A percentile compares a stretch with the other conserved stretches of the same genome.
These are phyloP conservation scores for Drosophila kanapiae DNA, from an alignment of 1,140 invertebrate species.

Conservation along the genomic window DNA sequence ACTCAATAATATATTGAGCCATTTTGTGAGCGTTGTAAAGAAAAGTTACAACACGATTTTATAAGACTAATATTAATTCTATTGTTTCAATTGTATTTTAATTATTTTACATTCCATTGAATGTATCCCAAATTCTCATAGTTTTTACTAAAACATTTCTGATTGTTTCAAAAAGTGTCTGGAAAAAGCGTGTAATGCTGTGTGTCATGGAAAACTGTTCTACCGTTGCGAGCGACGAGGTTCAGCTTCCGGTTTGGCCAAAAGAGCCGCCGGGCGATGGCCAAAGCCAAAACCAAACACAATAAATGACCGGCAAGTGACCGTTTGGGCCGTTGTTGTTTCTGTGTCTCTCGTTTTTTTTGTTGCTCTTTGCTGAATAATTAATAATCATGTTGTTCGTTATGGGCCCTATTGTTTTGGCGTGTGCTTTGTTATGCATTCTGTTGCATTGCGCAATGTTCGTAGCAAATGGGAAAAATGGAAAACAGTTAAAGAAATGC, in stretches of 20 bases:
- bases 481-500: constrained; percentile 48
- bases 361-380: constrained; percentile 65
- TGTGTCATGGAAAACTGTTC: constrained; percentile 53
- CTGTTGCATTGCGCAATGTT: constrained; percentile 77
- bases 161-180: too few relatives aligned
- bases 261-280: constrained; percentile 29
- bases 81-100: background rate
- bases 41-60: too few relatives aligned
- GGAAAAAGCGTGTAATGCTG: constrained; percentile 9
- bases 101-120: too few relatives aligned
- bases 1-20: background rate
- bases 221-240: constrained; percentile 41
- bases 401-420: constrained; percentile 71
- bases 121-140: background rate
- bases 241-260: constrained; percentile 66
- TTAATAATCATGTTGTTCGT: constrained; percentile 75
- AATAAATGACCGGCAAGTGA: constrained; percentile 56
- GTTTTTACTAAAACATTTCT: background rate
- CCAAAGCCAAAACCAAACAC: constrained; percentile 28
- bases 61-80: too few relatives aligned
- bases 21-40: background rate
- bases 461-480: constrained; percentile 32
- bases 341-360: constrained; percentile 2
- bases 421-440: constrained; percentile 68
- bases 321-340: constrained; percentile 50